Evolutionary conservation across 2,888 invertebrate genomes (phyloP).

Genomic region (Chaitophorus viminalis): DNA sequence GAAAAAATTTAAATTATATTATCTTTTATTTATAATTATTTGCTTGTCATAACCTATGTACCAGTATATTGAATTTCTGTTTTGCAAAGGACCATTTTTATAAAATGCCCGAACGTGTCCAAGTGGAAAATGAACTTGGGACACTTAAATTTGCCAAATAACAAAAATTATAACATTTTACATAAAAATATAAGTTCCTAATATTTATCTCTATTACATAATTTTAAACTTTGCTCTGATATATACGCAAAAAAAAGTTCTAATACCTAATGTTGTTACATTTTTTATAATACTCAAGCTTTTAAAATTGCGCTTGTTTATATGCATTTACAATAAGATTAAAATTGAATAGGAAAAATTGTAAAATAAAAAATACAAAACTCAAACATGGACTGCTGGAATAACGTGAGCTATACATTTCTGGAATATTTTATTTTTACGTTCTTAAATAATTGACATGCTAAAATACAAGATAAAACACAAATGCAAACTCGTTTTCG

Average conservation of each 20-base stretch:
- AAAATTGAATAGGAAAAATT: not conserved
- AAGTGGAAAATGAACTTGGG: not conserved
- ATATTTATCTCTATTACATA: not conserved
- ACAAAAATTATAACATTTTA: not conserved
- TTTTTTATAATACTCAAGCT: not conserved
- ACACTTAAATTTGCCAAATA: too few relatives aligned
- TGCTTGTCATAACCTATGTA: too few relatives aligned
- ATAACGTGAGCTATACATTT: too few relatives aligned
- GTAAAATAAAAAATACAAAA: not conserved
- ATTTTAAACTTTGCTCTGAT: not conserved
- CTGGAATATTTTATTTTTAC: too few relatives aligned
- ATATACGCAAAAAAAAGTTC: not conserved
- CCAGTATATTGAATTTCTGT: not conserved
- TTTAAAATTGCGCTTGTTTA: not conserved
- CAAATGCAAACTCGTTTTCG: too few relatives aligned
- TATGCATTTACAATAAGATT: not conserved
- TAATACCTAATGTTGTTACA: not conserved
- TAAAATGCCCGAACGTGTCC: not conserved
- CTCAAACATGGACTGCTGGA: not conserved
- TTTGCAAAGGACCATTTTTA: not conserved
- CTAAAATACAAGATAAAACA: too few relatives aligned
- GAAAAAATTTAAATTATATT: too few relatives aligned
- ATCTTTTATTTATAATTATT: too few relatives aligned
- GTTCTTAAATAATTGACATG: too few relatives aligned
- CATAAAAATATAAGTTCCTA: not conserved